Conservation (phyloP, 1,140 invertebrate genomes). For the Pseudomyrmex pallidus region DNA sequence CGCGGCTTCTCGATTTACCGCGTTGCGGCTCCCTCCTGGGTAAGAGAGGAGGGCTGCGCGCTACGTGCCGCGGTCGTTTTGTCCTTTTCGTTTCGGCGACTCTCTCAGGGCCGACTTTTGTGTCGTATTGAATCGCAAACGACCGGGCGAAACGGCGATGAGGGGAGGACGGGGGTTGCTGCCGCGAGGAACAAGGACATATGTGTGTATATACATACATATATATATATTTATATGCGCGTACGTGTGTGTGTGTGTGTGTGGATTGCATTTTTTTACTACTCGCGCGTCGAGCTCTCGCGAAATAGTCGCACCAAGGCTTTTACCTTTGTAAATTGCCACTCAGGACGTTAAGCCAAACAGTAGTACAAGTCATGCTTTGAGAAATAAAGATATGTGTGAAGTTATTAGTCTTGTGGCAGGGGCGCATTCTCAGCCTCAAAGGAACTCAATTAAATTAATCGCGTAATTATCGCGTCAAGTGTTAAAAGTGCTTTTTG, state of each 20-base stretch:
- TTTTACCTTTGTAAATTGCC: constrained; percentile 52
- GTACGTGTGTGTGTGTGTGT: not conserved
- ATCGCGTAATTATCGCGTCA: not conserved
- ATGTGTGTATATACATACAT: not conserved
- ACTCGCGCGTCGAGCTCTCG: constrained; percentile 38
- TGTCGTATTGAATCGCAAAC: constrained; percentile 71
- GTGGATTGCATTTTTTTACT: constrained; percentile 57
- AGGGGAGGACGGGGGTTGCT: not conserved
- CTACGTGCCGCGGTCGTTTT: constrained; percentile 64
- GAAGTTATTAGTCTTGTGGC: not conserved
- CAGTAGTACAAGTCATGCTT: not conserved
- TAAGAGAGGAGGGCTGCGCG: constrained; percentile 52
- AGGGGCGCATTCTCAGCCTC: not conserved
- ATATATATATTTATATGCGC: too few species aligned
- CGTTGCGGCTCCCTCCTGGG: constrained; percentile 59
- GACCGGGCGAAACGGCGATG: constrained; percentile 27
- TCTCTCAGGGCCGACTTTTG: constrained; percentile 57
- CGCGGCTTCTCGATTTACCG: constrained; percentile 74
- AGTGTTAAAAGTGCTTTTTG: not conserved
- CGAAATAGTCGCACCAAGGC: constrained; percentile 38
- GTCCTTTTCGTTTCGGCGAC: constrained; percentile 59
- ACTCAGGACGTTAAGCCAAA: not conserved
- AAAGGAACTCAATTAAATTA: not conserved
- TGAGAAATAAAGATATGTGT: constrained; percentile 4
- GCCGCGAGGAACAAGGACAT: constrained; percentile 46